phyloP scores from a whole-genome alignment of 2,113 vertebrate species.

The Elephas maximus region DNA sequence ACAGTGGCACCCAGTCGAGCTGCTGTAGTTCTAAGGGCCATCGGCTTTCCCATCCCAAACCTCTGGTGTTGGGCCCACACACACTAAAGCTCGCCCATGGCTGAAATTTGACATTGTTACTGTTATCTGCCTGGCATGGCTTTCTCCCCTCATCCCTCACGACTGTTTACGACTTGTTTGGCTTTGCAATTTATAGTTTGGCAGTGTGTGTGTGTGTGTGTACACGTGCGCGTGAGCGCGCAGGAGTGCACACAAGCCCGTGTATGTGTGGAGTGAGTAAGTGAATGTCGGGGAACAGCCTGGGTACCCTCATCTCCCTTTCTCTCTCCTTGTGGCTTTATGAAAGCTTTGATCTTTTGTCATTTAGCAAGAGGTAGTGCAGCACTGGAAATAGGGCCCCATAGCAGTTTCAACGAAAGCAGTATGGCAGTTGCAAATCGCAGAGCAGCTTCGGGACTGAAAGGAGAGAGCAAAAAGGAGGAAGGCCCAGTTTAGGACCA shows the following conservation, averaged over 20 bases:
- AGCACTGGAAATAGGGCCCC: neutral
- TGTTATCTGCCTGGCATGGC: slow-evolving; percentile 53
- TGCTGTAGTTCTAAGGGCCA: slow-evolving; percentile 53
- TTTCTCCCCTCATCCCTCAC: neutral
- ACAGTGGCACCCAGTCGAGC: slow-evolving; percentile 79
- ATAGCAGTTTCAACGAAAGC: slow-evolving; percentile 1
- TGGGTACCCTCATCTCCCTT: neutral
- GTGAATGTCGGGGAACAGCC: neutral
- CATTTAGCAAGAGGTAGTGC: slow-evolving; percentile 8
- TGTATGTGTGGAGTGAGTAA: neutral
- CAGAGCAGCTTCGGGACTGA: neutral
- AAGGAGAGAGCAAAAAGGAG: neutral
- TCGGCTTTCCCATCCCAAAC: neutral
- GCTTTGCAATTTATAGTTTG: slow-evolving; percentile 70
- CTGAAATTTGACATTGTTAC: slow-evolving; percentile 69
- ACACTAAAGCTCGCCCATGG: slow-evolving; percentile 29
- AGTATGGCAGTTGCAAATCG: neutral
- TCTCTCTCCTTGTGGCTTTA: slow-evolving; percentile 36
- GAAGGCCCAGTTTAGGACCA: neutral
- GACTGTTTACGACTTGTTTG: slow-evolving; percentile 66
- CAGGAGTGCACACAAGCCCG: neutral
- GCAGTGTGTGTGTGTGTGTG: neutral
- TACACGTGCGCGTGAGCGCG: neutral
- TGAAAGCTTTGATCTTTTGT: slow-evolving; percentile 59
- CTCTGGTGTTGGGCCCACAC: slow-evolving; percentile 23